These are phyloP conservation scores for Habroteleia sp. DNA, from an alignment of 2,888 invertebrate species.

Conservation along the genomic window DNA sequence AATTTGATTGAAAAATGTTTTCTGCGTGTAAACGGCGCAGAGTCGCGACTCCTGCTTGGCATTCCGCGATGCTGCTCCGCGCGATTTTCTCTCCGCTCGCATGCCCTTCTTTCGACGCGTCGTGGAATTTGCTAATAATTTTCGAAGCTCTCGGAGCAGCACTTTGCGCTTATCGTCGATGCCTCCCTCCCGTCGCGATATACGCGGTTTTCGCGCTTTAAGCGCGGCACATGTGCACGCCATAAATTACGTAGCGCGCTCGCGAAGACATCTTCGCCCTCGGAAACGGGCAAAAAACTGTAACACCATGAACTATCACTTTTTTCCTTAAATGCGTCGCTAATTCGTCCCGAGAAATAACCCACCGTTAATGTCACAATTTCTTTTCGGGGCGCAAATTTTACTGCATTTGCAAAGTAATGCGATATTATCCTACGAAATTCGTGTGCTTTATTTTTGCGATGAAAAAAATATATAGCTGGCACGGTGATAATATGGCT, in stretches of 20 bases:
- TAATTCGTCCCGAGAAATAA: constrained; percentile 38
- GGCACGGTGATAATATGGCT: too few relatives aligned
- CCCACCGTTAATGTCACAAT: background rate
- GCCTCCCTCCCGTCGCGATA: constrained; percentile 39
- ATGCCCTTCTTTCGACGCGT: constrained; percentile 63
- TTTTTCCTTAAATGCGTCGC: constrained; percentile 28
- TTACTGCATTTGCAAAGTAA: too few relatives aligned
- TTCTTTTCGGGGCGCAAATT: too few relatives aligned
- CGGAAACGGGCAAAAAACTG: constrained; percentile 50
- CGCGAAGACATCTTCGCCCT: constrained; percentile 51
- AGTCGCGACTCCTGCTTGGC: constrained; percentile 42
- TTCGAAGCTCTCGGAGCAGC: constrained; percentile 56
- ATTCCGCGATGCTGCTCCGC: constrained; percentile 47
- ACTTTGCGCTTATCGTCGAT: constrained; percentile 59
- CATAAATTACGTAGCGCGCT: constrained; percentile 70
- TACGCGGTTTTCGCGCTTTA: constrained; percentile 58
- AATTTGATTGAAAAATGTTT: constrained; percentile 10
- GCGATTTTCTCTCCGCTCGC: constrained; percentile 56
- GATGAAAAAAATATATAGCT: too few relatives aligned
- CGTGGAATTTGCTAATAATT: constrained; percentile 68
- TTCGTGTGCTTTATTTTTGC: too few relatives aligned
- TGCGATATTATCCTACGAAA: too few relatives aligned
- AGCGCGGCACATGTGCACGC: constrained; percentile 70
- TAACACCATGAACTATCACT: constrained; percentile 29
- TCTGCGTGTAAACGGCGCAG: constrained; percentile 23